phyloP scores from a whole-genome alignment of 2,797 vertebrate species.

The Tolypeutes matacus region DNA sequence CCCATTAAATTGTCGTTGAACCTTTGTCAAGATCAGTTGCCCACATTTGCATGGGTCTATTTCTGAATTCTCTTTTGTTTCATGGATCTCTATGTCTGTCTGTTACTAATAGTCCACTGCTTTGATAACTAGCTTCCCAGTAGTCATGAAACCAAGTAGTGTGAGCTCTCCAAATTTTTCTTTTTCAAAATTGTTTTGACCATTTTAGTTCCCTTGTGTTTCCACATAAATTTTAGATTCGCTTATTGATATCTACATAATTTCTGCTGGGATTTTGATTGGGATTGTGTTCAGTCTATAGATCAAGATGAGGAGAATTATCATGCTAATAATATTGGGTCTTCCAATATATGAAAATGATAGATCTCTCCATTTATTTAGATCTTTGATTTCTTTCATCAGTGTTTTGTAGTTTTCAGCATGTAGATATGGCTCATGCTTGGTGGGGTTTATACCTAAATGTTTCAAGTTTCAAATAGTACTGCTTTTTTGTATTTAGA shows the following conservation, averaged over 20 bases:
- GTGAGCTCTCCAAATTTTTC: neutral
- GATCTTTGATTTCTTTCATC: neutral
- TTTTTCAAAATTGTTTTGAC: neutral
- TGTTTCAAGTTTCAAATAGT: neutral
- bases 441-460: constrained; percentile 4
- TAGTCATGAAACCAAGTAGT: neutral
- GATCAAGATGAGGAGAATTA: neutral
- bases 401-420: neutral
- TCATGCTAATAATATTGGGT: neutral
- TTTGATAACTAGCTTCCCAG: neutral
- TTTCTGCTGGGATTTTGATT: neutral
- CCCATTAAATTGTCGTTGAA: neutral
- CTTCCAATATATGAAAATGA: neutral
- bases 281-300: neutral
- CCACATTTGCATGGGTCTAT: neutral
- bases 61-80: neutral
- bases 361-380: neutral
- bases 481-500: too few relatives aligned
- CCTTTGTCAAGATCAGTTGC: neutral
- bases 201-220: constrained; percentile 8
- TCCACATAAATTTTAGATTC: neutral
- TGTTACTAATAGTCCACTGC: neutral
- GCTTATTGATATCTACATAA: neutral
- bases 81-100: neutral
- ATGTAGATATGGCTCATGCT: neutral